Evolutionary conservation across 2,113 vertebrate genomes (phyloP).

Genomic region (Cacatua alba): DNA sequence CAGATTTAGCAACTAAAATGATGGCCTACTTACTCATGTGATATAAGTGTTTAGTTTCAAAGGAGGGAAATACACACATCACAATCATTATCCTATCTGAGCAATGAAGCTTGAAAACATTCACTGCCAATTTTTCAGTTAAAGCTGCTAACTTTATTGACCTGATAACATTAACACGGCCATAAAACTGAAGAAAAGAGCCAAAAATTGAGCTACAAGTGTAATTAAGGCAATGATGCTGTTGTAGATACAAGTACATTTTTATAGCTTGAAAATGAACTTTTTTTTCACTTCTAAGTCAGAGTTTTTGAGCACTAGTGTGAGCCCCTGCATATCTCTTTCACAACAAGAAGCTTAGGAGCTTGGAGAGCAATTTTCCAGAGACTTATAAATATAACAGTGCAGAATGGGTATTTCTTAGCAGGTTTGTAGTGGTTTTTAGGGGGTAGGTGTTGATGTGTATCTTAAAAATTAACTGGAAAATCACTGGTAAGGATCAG

Average conservation of each 20-base stretch:
- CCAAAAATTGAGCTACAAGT: neutral
- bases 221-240: conserved; percentile 43
- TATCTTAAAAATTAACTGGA: conserved; percentile 6
- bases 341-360: neutral
- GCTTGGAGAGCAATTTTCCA: neutral
- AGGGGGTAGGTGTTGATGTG: accelerated
- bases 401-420: neutral
- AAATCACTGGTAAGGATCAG: neutral
- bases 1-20: neutral
- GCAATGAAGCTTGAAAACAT: conserved; percentile 27
- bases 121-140: conserved; percentile 8
- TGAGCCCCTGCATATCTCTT: neutral
- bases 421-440: neutral
- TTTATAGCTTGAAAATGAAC: conserved; percentile 10
- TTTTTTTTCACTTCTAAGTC: conserved; percentile 12
- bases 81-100: neutral
- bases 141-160: conserved; percentile 38
- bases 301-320: neutral
- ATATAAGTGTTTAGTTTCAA: conserved; percentile 20
- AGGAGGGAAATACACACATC: neutral
- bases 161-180: neutral
- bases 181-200: conserved; percentile 15
- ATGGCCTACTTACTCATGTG: neutral
- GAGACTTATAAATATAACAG: neutral
- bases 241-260: neutral